Evolutionary conservation across 2,888 invertebrate species (phyloP), one percentile per base, ranked within the genome.

Genomic region (Cantharis flavilabris): DNA sequence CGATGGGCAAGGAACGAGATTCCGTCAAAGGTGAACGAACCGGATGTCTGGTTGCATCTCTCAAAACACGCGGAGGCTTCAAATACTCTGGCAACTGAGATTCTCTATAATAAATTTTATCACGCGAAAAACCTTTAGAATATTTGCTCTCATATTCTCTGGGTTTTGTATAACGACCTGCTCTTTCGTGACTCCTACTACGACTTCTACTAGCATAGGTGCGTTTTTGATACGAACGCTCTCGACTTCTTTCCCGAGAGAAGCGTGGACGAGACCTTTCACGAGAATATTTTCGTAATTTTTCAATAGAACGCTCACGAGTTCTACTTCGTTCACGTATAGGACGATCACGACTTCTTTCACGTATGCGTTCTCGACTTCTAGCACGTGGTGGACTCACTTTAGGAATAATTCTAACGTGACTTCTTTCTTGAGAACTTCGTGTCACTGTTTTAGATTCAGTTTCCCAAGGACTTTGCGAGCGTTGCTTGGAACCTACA

Each of bases 391-490:
- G 62, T 5, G 13, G 20, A 20, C 73, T 67, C 3, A 9, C n/a
- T 26, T 13, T 20, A 7, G 13, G n/a, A 23, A n/a, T 3, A 67
- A n/a, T 5, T 9, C 23, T 18, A 7, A 65, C 71, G 3, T 73
- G 33, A 62, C 28, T 75, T 70, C 33, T 80, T 62, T 71, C 80
- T 28, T 23, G 79, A 72, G 69, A 77, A 18, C 63, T 80, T 70
- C 70, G 76, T 26, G 71, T 76, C 20, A 69, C 67, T 7, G 71
- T 23, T 2, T 62, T 69, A 3, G 77, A 81, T 20, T 85, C 86
- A 4, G 81, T 83, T 79, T 89, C 89, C 89, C 89, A 89, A 0
- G 89, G 89, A 80, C 86, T 87, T 79, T 84, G 86, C 9, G 88
- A 87, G 62, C 88, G 82, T 49, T 49, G 49, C 72, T 81, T 84